A percentile compares a stretch with the other conserved stretches of the same genome.
These are phyloP conservation scores for Chionomys nivalis DNA, from an alignment of 2,113 vertebrate species.

Conservation along the genomic window DNA sequence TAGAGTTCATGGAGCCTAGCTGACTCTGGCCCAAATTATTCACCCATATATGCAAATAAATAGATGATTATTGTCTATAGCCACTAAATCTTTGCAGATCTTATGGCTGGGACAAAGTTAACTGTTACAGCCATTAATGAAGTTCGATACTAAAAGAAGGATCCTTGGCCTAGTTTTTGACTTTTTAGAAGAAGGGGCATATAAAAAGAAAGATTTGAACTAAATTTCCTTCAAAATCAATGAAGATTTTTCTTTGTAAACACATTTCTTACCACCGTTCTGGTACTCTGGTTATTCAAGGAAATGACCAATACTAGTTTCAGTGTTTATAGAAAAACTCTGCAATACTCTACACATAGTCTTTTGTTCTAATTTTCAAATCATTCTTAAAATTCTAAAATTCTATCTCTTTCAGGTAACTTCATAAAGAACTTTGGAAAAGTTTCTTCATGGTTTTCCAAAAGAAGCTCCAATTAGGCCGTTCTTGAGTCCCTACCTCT, in stretches of 20 bases:
- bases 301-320: neutral
- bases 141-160: neutral
- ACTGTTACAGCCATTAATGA: neutral
- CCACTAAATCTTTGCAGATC: neutral
- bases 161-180: neutral
- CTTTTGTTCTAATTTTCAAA: neutral
- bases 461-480: neutral
- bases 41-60: neutral
- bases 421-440: neutral
- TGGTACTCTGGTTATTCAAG: neutral
- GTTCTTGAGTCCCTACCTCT: neutral
- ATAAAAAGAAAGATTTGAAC: neutral
- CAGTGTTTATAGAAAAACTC: neutral
- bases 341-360: neutral
- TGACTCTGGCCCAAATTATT: neutral
- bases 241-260: neutral
- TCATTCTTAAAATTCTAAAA: conserved; percentile 1
- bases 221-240: neutral
- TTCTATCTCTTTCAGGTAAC: neutral
- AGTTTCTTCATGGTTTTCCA: neutral
- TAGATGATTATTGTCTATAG: neutral
- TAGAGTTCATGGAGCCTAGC: neutral
- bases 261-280: neutral
- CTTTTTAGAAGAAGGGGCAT: neutral
- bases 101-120: neutral